phyloP scores from a whole-genome alignment of 2,888 invertebrate genomes.

The Metellina segmentata region DNA sequence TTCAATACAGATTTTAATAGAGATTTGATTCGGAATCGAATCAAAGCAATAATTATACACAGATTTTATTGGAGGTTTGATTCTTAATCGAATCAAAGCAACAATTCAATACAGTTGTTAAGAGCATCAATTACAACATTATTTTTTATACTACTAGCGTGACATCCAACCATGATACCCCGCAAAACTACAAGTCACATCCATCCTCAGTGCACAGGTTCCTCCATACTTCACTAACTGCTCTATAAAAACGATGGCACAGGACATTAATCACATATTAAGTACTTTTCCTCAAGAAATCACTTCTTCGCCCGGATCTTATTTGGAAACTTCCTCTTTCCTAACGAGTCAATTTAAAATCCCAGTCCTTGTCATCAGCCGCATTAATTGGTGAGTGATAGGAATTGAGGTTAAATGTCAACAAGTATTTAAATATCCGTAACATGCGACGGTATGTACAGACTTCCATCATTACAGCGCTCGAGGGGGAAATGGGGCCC shows the following conservation, averaged over 20 bases:
- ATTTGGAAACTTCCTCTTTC: constrained; percentile 15
- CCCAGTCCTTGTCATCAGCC: background rate
- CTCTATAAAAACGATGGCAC: background rate
- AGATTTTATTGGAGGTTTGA: background rate
- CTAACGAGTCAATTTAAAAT: constrained; percentile 18
- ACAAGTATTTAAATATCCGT: constrained; percentile 36
- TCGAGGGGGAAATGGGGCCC: background rate
- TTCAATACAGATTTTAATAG: background rate
- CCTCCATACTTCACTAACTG: background rate
- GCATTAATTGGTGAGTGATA: constrained; percentile 37
- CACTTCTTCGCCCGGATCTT: background rate
- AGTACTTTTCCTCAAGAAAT: background rate
- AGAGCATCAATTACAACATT: background rate
- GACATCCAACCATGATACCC: background rate
- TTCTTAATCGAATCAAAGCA: background rate
- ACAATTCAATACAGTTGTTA: background rate
- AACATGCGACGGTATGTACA: constrained; percentile 4
- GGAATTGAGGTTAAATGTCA: constrained; percentile 26
- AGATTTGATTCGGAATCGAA: too few relatives aligned
- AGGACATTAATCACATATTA: background rate
- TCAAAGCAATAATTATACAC: background rate
- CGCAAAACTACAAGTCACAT: background rate
- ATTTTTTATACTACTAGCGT: background rate
- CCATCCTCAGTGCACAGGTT: background rate
- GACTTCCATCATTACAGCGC: background rate